phyloP scores from a whole-genome alignment of 2,113 vertebrate genomes.

The Erythrocercus mccallii region DNA sequence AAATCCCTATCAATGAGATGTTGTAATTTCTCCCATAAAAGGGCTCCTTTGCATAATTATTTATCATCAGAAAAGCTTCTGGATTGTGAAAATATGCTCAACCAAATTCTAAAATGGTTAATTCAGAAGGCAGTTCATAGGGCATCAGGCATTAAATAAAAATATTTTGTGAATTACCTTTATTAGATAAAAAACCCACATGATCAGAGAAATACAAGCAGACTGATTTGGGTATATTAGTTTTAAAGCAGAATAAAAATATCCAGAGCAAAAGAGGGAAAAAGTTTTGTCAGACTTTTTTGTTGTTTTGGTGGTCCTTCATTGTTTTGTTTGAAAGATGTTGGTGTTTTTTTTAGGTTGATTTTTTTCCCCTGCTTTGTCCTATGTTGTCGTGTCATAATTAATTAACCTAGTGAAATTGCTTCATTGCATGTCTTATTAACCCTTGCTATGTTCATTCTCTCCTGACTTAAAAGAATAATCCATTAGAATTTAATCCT shows the following conservation, averaged over 20 bases:
- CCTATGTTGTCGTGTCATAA: conserved; percentile 61
- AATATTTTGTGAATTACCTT: background rate
- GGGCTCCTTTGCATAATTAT: background rate
- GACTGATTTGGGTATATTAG: background rate
- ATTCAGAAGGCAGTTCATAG: background rate
- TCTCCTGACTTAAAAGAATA: conserved; percentile 90
- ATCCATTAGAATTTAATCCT: conserved; percentile 94
- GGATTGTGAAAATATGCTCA: background rate
- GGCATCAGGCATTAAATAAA: background rate
- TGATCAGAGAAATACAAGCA: background rate
- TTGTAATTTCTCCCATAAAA: background rate
- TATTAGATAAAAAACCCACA: background rate
- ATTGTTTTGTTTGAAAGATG: background rate
- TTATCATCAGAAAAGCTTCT: background rate
- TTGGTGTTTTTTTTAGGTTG: background rate
- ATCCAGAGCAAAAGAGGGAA: background rate
- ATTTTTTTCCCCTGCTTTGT: background rate
- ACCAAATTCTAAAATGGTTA: background rate
- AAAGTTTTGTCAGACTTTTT: background rate
- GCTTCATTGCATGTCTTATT: conserved; percentile 79
- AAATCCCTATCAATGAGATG: background rate
- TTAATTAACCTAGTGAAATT: conserved; percentile 63
- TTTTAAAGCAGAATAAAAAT: conserved; percentile 28
- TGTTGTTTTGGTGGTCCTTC: background rate
- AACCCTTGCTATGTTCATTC: conserved; percentile 82